Evolutionary conservation across 2,888 invertebrate genomes (phyloP).

Genomic region (Mesopsocus fuscifrons): DNA sequence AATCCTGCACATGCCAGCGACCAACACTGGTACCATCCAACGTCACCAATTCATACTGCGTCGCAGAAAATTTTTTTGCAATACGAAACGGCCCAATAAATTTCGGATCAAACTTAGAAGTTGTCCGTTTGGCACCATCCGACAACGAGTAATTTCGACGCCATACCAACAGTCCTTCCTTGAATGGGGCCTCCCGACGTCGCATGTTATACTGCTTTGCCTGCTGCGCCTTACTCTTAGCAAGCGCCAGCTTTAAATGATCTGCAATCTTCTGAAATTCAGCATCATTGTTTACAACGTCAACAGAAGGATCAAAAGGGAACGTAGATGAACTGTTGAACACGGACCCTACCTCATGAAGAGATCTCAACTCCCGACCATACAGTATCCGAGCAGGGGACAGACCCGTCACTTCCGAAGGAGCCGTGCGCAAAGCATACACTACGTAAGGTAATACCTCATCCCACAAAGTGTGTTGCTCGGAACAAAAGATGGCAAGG

Average conservation of each 20-base stretch:
- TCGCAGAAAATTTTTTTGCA: background rate
- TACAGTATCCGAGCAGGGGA: slow-evolving; percentile 15
- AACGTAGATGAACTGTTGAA: no score
- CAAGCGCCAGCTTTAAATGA: no score
- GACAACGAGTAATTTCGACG: background rate
- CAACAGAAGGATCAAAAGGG: no score
- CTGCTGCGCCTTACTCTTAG: background rate
- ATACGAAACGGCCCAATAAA: background rate
- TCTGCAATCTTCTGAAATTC: no score
- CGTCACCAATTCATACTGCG: background rate
- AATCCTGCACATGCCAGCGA: background rate
- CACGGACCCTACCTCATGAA: no score
- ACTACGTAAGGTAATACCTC: slow-evolving; percentile 15
- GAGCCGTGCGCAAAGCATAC: slow-evolving; percentile 16
- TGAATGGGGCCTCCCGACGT: background rate
- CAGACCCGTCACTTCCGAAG: slow-evolving; percentile 13
- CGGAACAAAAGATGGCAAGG: slow-evolving; percentile 15
- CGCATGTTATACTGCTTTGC: background rate
- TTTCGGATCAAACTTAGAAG: background rate
- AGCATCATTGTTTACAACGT: no score
- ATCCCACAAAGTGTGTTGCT: slow-evolving; percentile 17
- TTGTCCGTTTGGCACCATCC: background rate
- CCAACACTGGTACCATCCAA: background rate
- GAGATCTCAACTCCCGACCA: slow-evolving; percentile 10
- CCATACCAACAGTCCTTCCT: background rate